Conservation (phyloP, 2,797 vertebrate species). For the Trachurus trachurus region DNA sequence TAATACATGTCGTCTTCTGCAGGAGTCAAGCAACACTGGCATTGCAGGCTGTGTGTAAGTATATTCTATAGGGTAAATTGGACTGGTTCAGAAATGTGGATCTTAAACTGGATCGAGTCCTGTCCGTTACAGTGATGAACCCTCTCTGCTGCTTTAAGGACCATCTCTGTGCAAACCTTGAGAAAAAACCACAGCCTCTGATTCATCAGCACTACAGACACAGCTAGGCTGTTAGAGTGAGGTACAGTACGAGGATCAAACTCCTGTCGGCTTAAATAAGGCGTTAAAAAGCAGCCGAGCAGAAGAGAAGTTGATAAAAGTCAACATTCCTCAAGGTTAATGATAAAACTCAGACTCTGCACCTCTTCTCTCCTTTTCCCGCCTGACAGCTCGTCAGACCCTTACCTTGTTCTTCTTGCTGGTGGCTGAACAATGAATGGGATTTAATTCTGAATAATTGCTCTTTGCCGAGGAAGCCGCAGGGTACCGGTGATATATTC, state of each 20-base stretch:
- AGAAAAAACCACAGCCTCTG: too few relatives aligned
- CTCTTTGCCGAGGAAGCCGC: conserved; percentile 22
- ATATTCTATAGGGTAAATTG: not conserved
- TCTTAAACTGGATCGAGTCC: not conserved
- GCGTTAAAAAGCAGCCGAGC: conserved; percentile 23
- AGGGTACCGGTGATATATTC: conserved; percentile 13
- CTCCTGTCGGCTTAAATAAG: conserved; percentile 4
- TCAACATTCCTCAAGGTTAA: conserved; percentile 51
- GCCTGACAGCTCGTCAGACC: conserved; percentile 54
- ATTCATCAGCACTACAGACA: not conserved
- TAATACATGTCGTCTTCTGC: too few relatives aligned
- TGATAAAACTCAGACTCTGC: conserved; percentile 38
- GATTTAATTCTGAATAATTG: conserved; percentile 65
- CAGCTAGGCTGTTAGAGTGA: not conserved
- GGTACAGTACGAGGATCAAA: not conserved
- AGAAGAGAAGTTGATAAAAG: conserved; percentile 24
- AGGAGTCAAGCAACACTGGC: too few relatives aligned
- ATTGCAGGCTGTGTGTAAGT: not conserved
- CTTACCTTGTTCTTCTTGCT: conserved; percentile 44
- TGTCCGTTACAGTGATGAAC: not conserved
- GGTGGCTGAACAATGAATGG: conserved; percentile 38
- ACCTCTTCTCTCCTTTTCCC: conserved; percentile 19
- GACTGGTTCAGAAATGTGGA: not conserved
- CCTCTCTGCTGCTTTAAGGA: not conserved
- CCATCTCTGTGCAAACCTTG: not conserved